Conservation (phyloP, 2,888 invertebrate species). For the Poecilobothrus nobilitatus region DNA sequence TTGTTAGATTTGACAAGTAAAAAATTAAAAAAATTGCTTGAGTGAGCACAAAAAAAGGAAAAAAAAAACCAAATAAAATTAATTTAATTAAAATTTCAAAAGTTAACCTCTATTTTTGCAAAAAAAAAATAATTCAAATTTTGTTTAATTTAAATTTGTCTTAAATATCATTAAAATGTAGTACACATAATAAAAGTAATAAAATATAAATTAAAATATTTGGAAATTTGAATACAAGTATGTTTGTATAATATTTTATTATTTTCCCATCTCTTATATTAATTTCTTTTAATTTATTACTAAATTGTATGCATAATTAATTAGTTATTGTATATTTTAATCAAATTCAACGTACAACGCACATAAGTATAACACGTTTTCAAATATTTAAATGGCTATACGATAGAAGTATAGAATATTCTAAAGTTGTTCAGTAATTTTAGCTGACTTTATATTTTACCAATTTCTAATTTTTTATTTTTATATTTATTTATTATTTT, state of each 20-base stretch:
- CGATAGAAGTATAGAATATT: neutral
- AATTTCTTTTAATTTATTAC: neutral
- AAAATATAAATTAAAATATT: too few species aligned
- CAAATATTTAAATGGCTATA: neutral
- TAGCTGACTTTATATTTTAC: neutral
- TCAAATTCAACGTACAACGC: too few species aligned
- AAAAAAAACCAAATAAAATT: too few species aligned
- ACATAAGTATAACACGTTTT: neutral
- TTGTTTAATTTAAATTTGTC: too few species aligned
- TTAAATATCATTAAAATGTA: too few species aligned
- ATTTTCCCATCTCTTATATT: neutral
- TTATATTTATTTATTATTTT: neutral
- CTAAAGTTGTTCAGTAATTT: neutral
- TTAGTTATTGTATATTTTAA: neutral
- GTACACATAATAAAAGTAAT: too few species aligned
- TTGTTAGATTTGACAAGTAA: too few species aligned
- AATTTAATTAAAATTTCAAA: too few species aligned
- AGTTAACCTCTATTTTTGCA: neutral
- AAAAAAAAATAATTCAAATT: neutral
- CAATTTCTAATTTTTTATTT: neutral
- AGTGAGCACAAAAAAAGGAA: too few species aligned
- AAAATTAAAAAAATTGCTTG: too few species aligned
- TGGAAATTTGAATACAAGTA: too few species aligned
- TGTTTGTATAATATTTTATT: neutral
- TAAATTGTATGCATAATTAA: neutral